Conservation (phyloP, 2,113 vertebrate genomes). For the Stomatorhinus ivindoensis region DNA sequence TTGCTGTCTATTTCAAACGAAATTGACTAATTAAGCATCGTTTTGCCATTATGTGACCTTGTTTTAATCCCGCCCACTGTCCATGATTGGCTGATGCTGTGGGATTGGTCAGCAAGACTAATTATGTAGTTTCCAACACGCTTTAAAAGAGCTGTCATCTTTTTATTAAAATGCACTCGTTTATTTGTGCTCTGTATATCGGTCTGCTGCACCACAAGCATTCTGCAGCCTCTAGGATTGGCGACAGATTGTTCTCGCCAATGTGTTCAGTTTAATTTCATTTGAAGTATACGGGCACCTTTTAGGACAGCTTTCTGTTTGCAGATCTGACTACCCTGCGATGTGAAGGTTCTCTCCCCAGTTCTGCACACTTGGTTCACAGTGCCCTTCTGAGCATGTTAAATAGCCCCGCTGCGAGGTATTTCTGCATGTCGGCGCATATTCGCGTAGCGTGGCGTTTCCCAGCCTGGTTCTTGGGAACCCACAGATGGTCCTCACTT, state of each 20-base stretch:
- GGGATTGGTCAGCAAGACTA: not conserved
- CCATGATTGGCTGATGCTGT: not conserved
- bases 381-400: constrained; percentile 21
- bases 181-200: not conserved
- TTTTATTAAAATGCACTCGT: not conserved
- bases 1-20: not conserved
- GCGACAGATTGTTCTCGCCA: not conserved
- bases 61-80: not conserved
- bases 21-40: not conserved
- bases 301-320: not conserved
- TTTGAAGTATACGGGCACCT: not conserved
- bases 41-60: not conserved
- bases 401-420: constrained; percentile 34
- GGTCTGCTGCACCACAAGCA: not conserved
- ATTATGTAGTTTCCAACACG: not conserved
- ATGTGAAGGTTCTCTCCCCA: not conserved
- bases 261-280: not conserved
- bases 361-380: constrained; percentile 18
- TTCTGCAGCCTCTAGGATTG: not conserved
- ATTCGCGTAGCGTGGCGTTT: constrained; percentile 22
- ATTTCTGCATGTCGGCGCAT: constrained; percentile 41
- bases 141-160: not conserved
- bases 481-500: not conserved
- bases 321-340: not conserved
- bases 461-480: not conserved